Conservation (phyloP, 2,113 vertebrate genomes). For the Melanerpes formicivorus region DNA sequence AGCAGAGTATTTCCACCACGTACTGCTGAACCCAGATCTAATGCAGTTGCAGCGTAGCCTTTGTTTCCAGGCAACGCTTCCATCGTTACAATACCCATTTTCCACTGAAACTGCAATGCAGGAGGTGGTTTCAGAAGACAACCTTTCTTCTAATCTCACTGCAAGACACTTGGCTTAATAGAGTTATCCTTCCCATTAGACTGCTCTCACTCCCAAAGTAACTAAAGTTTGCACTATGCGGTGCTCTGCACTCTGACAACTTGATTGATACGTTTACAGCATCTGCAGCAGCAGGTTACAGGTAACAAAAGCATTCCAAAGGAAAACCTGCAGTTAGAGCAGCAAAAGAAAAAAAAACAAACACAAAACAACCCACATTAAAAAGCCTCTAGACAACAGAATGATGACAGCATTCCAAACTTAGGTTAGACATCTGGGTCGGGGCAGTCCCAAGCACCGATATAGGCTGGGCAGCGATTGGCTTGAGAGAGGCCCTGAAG, state of each 20-base stretch:
- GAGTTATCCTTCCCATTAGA: not conserved
- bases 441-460: no score
- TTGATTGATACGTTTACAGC: constrained; percentile 22
- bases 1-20: not conserved
- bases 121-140: not conserved
- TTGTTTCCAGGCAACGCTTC: not conserved
- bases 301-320: constrained; percentile 6
- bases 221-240: not conserved
- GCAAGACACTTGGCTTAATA: not conserved
- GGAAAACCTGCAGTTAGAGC: not conserved
- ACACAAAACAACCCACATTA: no score
- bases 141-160: not conserved
- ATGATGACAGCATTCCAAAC: not conserved
- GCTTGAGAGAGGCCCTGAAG: no score
- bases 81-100: not conserved
- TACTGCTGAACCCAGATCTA: not conserved
- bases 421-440: not conserved
- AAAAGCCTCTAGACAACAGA: not conserved
- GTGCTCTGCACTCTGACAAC: constrained; percentile 1
- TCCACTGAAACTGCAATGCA: not conserved
- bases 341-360: not conserved
- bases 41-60: not conserved
- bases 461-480: no score
- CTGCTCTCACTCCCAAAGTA: not conserved
- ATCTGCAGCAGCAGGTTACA: not conserved